Conservation (phyloP, 2,888 invertebrate genomes). For the Nineta flava region DNA sequence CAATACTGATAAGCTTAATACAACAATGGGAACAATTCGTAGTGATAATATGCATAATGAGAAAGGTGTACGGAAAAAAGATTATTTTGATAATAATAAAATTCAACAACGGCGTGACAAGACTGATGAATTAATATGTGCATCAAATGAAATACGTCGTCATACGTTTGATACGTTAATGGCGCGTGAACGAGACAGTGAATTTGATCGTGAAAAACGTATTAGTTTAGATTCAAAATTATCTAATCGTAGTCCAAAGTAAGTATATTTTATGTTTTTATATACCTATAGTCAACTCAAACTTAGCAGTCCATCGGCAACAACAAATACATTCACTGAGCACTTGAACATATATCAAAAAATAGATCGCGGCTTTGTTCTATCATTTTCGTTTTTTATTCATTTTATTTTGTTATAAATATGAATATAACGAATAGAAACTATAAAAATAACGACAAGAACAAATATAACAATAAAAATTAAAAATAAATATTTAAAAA, state of each 20-base stretch:
- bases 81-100: slow-evolving; percentile 2
- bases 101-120: slow-evolving; percentile 10
- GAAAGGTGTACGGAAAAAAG: slow-evolving; percentile 6
- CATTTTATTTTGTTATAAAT: too few species aligned
- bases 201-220: slow-evolving; percentile 19
- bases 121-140: slow-evolving; percentile 11
- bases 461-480: too few species aligned
- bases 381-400: too few species aligned
- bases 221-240: slow-evolving; percentile 22
- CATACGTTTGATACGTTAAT: slow-evolving; percentile 21
- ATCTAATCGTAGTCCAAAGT: slow-evolving; percentile 22
- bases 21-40: not conserved
- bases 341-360: too few species aligned
- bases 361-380: too few species aligned
- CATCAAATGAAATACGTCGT: slow-evolving; percentile 17
- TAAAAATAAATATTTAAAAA: too few species aligned
- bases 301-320: too few species aligned
- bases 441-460: too few species aligned
- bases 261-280: slow-evolving; percentile 12
- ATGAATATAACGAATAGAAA: too few species aligned
- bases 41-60: not conserved
- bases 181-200: slow-evolving; percentile 21
- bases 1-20: slow-evolving; percentile 10
- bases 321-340: too few species aligned
- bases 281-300: too few species aligned